phyloP scores from a whole-genome alignment of 2,797 vertebrate species.

The Euthynnus affinis region DNA sequence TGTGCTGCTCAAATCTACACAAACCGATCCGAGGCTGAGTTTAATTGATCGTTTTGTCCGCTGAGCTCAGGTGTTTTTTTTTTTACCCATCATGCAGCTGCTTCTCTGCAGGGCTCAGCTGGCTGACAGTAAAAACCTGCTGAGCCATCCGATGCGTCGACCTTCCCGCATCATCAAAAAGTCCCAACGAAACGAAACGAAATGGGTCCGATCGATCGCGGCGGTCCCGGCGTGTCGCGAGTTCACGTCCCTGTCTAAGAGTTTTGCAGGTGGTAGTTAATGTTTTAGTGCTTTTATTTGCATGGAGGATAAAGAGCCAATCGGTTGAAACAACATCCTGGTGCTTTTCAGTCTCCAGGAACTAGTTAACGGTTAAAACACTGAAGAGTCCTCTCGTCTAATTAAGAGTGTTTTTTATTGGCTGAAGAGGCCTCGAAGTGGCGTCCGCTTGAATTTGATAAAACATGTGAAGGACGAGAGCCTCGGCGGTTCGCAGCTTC shows the following conservation, averaged over 20 bases:
- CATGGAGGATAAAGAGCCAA: background rate
- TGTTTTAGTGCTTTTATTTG: background rate
- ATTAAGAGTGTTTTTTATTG: background rate
- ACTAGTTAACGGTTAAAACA: too few relatives aligned
- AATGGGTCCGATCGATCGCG: background rate
- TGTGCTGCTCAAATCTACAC: background rate
- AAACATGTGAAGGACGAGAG: too few relatives aligned
- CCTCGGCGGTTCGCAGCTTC: background rate
- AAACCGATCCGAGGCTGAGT: background rate
- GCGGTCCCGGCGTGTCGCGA: background rate
- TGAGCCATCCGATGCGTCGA: slow-evolving; percentile 3
- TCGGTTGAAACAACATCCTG: background rate
- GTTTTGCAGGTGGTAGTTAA: background rate
- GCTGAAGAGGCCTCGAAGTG: background rate
- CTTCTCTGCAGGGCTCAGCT: background rate
- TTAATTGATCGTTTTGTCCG: background rate
- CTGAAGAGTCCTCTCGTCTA: too few relatives aligned
- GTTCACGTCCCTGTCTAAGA: too few relatives aligned
- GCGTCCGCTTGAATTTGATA: background rate
- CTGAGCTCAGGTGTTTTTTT: slow-evolving; percentile 5
- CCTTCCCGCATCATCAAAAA: slow-evolving; percentile 8
- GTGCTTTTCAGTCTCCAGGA: background rate
- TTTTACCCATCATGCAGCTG: background rate
- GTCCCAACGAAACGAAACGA: background rate
- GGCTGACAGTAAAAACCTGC: slow-evolving; percentile 30